Evolutionary conservation across 2,888 invertebrate species (phyloP), one percentile per base, ranked within the genome.

Genomic region (Melinopterus prodromus): DNA sequence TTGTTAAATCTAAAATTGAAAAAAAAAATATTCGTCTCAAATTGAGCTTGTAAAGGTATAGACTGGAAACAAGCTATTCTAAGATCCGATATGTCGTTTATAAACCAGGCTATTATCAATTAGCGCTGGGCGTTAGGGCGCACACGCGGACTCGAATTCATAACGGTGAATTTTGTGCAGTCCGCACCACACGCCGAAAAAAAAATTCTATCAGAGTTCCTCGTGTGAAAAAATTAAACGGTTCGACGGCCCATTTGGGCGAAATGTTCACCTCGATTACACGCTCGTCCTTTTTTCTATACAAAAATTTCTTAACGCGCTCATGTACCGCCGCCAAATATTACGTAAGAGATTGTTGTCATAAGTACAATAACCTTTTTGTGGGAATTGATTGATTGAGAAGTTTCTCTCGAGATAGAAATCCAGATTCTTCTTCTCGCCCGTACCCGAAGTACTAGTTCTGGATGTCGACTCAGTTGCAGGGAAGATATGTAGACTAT

Each of bases 211-310:
- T 53, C 53, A 53, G 12, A 53, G 53, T 26, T 26, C 26, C 53
- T 12, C 12, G 53, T 12, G 53, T 53, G 53, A 53, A 53, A 53
- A 53, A 53, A 53, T 53, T 53, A 53, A 53, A 53, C 53, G 53
- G 53, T 53, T 53, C 53, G 7, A 53, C 53, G 53, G 2, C 53
- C 53, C 53, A 53, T 53, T 53, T 53, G 53, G 53, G 53, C 53
- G 53, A 53, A 53, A 53, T 53, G 53, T 53, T 53, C 53, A 53
- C 53, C 53, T 53, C 53, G 53, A 53, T 53, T 53, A 53, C 53
- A 53, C 53, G 53, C 53, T 53, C 53, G 5, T 53, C 53, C 53
- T 53, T 53, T 53, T 53, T 53, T 53, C 53, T 53, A 53, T 53
- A 53, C 3, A 53, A n/a, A 53, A 53, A 53, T 53, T 53, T 53